Evolutionary conservation across 1,140 invertebrate species (phyloP).

Genomic region (Euschistus heros): DNA sequence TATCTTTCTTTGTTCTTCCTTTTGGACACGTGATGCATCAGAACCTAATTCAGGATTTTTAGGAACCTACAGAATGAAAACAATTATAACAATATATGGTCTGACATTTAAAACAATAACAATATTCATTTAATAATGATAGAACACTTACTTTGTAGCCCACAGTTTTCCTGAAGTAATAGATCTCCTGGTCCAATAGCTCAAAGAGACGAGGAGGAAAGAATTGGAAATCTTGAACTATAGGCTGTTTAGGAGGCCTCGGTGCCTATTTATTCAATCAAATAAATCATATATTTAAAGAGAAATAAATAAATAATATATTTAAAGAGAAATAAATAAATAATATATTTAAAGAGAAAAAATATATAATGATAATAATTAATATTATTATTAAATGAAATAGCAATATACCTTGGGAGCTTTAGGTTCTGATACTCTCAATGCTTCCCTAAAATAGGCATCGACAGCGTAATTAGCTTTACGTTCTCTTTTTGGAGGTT

Average conservation of each 20-base stretch:
- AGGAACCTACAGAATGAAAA: constrained; percentile 49
- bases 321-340: neutral
- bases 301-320: neutral
- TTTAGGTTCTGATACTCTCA: constrained; percentile 91
- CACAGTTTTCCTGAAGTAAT: constrained; percentile 89
- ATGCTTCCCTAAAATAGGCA: constrained; percentile 92
- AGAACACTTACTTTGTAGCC: constrained; percentile 67
- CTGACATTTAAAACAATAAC: neutral
- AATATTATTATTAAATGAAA: neutral
- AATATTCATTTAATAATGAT: neutral
- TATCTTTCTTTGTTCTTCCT: constrained; percentile 33
- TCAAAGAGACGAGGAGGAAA: constrained; percentile 96
- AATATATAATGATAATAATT: no score
- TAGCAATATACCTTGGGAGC: constrained; percentile 71
- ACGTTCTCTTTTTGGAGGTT: constrained; percentile 95
- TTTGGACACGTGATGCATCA: constrained; percentile 84
- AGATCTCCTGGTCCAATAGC: constrained; percentile 96
- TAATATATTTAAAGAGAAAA: no score
- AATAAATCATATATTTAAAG: neutral
- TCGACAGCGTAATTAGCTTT: constrained; percentile 99
- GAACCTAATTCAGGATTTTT: constrained; percentile 89
- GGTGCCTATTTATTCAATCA: constrained; percentile 52
- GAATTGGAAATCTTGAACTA: constrained; percentile 99
- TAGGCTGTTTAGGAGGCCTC: constrained; percentile 94
- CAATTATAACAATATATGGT: neutral